Conservation (phyloP, 2,797 vertebrate species). For the Anas bahamensis region DNA sequence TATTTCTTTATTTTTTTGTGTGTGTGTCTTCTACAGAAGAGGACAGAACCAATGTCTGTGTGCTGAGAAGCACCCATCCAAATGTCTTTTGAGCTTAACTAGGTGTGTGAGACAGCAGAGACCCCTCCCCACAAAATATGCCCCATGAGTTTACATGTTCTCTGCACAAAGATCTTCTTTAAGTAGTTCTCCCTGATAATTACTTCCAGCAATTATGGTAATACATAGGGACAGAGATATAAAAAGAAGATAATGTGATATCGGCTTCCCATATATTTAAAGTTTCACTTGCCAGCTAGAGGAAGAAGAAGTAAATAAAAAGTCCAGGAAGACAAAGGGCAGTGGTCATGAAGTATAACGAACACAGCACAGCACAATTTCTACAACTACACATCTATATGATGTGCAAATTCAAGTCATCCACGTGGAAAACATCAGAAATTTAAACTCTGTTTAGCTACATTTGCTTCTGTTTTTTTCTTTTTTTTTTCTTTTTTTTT, state of each 20-base stretch:
- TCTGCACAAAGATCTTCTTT: not conserved
- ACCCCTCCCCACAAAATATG: not conserved
- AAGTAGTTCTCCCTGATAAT: constrained; percentile 8
- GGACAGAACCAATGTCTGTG: rapidly evolving
- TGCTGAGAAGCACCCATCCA: not conserved
- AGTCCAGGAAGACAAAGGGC: not conserved
- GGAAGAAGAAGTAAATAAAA: not conserved
- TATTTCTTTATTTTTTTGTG: not conserved
- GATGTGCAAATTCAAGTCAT: not conserved
- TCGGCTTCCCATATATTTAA: not conserved
- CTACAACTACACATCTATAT: not conserved
- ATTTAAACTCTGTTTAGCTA: not conserved
- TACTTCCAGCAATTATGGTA: constrained; percentile 54
- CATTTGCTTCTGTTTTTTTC: not conserved
- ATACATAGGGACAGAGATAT: not conserved
- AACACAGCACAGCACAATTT: not conserved
- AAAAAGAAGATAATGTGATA: constrained; percentile 14
- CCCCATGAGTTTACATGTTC: not conserved
- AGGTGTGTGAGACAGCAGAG: not conserved
- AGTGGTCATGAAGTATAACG: not conserved
- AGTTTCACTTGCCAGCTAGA: not conserved
- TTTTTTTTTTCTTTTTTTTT: too few species aligned
- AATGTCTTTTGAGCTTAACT: not conserved
- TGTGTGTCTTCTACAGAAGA: not conserved
- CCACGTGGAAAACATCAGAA: not conserved